A percentile compares a stretch with the other conserved stretches of the same genome.
phyloP scores from a whole-genome alignment of 2,113 vertebrate species.

The Halcyon malimbica region DNA sequence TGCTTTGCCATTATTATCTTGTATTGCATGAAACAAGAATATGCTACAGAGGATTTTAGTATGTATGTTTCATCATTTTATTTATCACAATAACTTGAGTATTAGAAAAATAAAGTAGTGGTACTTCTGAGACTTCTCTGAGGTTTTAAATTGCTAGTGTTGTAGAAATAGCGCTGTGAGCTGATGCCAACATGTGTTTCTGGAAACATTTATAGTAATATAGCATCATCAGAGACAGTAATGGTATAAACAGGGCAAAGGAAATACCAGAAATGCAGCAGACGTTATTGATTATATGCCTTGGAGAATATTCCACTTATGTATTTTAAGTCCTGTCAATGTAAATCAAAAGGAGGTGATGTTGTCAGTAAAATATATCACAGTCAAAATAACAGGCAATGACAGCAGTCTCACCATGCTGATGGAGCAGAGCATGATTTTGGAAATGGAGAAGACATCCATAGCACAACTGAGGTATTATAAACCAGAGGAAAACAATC shows the following conservation, averaged over 20 bases:
- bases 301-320: slow-evolving; percentile 73
- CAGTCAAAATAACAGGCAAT: slow-evolving; percentile 43
- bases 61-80: slow-evolving; percentile 10
- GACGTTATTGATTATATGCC: slow-evolving; percentile 78
- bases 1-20: not conserved
- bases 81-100: slow-evolving; percentile 57
- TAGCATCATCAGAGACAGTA: slow-evolving; percentile 65
- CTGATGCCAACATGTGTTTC: slow-evolving; percentile 62
- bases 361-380: slow-evolving; percentile 65
- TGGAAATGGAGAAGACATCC: slow-evolving; percentile 22
- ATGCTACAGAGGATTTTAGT: not conserved
- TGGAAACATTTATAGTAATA: slow-evolving; percentile 76
- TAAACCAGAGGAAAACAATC: slow-evolving; percentile 19
- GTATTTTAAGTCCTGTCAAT: slow-evolving; percentile 71
- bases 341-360: slow-evolving; percentile 73
- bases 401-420: slow-evolving; percentile 39
- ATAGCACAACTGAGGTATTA: not conserved
- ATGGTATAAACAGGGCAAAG: slow-evolving; percentile 74
- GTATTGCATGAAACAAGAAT: slow-evolving; percentile 11
- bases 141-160: slow-evolving; percentile 40
- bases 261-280: slow-evolving; percentile 77
- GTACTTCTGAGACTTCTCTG: slow-evolving; percentile 17
- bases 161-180: slow-evolving; percentile 14
- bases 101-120: slow-evolving; percentile 24
- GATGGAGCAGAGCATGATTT: slow-evolving; percentile 34